Base-by-base conservation (phyloP, 2,888 invertebrate genomes). In the Latheticus oryzae region DNA sequence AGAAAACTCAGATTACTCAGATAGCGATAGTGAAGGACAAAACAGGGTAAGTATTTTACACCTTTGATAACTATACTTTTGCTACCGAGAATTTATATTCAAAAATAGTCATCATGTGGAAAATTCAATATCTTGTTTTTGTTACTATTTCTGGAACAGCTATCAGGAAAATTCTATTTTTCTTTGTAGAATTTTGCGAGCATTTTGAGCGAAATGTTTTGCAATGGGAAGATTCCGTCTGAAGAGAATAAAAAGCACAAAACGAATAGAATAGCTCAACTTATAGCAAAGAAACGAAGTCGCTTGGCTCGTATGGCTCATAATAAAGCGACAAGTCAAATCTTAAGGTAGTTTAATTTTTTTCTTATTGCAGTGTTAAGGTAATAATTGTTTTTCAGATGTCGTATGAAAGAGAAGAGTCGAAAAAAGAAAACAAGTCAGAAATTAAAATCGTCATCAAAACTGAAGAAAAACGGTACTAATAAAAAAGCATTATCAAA, bases 271-370 rank as follows among this genome's bases (percentile, higher is more conserved):
- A 85, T 91, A 68, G 87, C 89, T 11, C 87, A 88, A 63, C 77
- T 91, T 38, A 89, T 91, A 51, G 87, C 89, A 1, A 86, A 88
- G 60, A 87, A 90, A 50, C 84, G 89, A 40, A 83, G 85, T 33
- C 87, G 88, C 50, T 79, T 88, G 24, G 79, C 85, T 40, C 85
- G 86, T 58, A 77, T 86, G 66, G 86, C 89, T 3, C 83, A 83
- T 38, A 75, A 80, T 58, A 88, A 87, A 73, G 80, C 82, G 35
- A 71, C 79, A 52, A 78, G 77, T 42, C 60, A 65, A 32, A 57
- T 68, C 35, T 55, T 61, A 59, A 63, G 59, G 68, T 69, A 8
- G 26, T n/a, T n/a, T n/a, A n/a, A n/a, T n/a, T n/a, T n/a, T n/a
- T n/a, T n/a, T n/a, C n/a, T n/a, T n/a, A n/a, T 26, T 26, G 26